Evolutionary conservation across 2,797 vertebrate genomes (phyloP).

Genomic region (Anas flavirostris): DNA sequence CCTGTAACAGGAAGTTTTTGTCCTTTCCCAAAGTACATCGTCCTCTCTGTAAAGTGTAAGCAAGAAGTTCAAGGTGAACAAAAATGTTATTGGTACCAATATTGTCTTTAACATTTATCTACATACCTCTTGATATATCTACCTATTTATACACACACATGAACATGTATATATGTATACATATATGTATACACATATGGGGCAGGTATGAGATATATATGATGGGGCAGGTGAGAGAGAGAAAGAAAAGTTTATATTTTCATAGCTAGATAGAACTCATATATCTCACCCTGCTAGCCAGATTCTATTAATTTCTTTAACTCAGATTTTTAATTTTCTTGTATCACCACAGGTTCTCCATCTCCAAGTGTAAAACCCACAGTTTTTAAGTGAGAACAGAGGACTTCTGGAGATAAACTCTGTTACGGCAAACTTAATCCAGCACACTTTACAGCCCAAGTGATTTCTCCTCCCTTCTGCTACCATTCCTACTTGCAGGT

Average conservation of each 20-base stretch:
- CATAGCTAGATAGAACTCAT: background rate
- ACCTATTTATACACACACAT: background rate
- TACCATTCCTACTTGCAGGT: background rate
- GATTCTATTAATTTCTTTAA: background rate
- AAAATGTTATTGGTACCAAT: background rate
- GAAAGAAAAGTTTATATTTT: background rate
- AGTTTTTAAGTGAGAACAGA: background rate
- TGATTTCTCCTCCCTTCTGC: background rate
- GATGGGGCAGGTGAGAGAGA: background rate
- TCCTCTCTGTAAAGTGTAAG: background rate
- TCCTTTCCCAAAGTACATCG: background rate
- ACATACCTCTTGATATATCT: background rate
- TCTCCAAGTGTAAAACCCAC: background rate
- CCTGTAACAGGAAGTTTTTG: background rate
- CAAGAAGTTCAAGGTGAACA: background rate
- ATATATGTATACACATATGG: background rate
- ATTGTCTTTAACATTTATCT: background rate
- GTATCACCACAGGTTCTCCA: background rate
- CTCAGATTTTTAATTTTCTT: background rate
- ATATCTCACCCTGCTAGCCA: background rate
- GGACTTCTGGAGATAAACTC: background rate
- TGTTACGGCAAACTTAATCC: background rate
- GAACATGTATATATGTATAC: no score
- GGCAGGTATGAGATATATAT: background rate
- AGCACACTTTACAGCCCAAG: background rate